These are phyloP conservation scores for Pantherophis alleghaniensis DNA, from an alignment of 2,797 vertebrate genomes.

Conservation along the genomic window DNA sequence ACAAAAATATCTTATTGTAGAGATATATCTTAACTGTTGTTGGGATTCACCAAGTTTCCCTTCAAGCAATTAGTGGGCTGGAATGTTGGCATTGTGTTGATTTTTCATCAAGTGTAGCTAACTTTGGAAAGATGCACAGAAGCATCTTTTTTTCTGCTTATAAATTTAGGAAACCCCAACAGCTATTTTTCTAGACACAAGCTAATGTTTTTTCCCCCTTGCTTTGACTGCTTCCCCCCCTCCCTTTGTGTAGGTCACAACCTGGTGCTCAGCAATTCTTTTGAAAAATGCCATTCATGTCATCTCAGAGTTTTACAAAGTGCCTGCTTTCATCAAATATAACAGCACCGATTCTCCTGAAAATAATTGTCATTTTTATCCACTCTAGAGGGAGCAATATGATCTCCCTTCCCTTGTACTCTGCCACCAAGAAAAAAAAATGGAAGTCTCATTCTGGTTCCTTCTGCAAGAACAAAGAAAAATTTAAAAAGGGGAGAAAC, in stretches of 20 bases:
- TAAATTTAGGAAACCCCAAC: not conserved
- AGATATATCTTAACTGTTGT: not conserved
- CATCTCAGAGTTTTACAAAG: not conserved
- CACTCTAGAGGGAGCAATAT: not conserved
- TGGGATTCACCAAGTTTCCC: not conserved
- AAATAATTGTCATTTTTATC: constrained; percentile 7
- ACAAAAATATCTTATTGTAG: not conserved
- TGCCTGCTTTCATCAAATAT: constrained; percentile 7
- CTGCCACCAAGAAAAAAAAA: not conserved
- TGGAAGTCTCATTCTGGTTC: not conserved
- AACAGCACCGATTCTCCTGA: not conserved
- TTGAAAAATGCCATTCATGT: not conserved
- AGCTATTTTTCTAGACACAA: not conserved
- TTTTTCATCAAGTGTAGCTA: not conserved
- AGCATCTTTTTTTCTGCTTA: not conserved
- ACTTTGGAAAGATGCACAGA: not conserved
- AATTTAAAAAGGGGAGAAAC: too few species aligned
- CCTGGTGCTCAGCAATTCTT: not conserved
- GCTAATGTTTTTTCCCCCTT: not conserved
- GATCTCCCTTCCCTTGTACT: not conserved
- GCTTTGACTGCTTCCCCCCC: not conserved
- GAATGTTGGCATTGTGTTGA: not conserved
- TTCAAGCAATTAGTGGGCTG: not conserved
- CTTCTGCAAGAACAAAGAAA: not conserved
- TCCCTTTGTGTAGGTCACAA: not conserved